Conservation (phyloP, 1,140 invertebrate species). For the Drosophila pandora region DNA sequence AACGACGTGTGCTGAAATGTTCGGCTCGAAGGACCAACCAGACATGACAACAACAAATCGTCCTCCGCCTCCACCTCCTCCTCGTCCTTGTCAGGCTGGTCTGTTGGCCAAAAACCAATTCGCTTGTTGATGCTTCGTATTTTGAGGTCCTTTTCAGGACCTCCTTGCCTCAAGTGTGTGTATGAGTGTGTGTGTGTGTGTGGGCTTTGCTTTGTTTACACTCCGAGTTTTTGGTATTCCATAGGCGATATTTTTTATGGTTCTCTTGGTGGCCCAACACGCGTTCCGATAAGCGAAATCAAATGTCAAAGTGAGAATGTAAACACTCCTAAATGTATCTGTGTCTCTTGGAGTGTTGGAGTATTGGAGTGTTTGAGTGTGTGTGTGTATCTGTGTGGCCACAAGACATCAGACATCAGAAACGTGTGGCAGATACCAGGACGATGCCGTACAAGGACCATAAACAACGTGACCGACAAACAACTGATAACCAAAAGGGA, state of each 20-base stretch:
- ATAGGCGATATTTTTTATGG: slow-evolving; percentile 67
- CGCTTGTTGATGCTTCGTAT: slow-evolving; percentile 48
- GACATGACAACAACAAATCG: slow-evolving; percentile 55
- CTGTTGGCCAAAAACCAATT: slow-evolving; percentile 2
- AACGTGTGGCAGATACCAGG: slow-evolving; percentile 32
- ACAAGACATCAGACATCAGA: slow-evolving; percentile 1
- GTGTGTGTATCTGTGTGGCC: slow-evolving; percentile 16
- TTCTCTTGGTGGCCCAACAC: slow-evolving; percentile 44
- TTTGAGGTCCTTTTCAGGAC: slow-evolving; percentile 11
- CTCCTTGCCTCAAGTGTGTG: neutral
- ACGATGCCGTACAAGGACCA: slow-evolving; percentile 11
- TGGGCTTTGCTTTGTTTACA: slow-evolving; percentile 19
- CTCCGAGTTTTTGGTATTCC: slow-evolving; percentile 18
- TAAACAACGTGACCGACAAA: slow-evolving; percentile 39
- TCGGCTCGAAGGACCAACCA: slow-evolving; percentile 33
- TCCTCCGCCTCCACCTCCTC: neutral
- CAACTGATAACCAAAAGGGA: slow-evolving; percentile 35
- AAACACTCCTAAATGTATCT: slow-evolving; percentile 65
- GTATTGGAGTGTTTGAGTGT: slow-evolving; percentile 7
- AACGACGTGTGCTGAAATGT: slow-evolving; percentile 48
- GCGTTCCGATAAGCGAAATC: slow-evolving; percentile 69
- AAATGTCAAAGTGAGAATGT: slow-evolving; percentile 75
- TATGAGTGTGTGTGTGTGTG: neutral
- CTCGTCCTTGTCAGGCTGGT: no score
- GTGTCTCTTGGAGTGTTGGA: slow-evolving; percentile 10